Conservation (phyloP, 2,888 invertebrate species). For the Tipula vernalis region DNA sequence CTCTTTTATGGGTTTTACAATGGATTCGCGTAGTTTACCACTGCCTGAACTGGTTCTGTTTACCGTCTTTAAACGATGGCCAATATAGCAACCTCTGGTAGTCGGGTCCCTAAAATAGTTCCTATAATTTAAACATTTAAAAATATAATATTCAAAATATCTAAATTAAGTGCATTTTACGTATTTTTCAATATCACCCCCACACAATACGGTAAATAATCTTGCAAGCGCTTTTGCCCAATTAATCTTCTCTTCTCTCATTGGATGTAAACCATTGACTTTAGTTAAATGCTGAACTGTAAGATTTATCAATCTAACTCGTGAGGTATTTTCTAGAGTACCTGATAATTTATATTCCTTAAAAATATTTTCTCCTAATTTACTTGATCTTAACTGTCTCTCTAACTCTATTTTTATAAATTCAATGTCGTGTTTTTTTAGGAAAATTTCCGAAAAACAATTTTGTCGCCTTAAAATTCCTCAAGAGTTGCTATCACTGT, state of each 20-base stretch:
- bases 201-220: not conserved
- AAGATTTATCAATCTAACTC: not conserved
- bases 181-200: no score
- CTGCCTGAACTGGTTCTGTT: not conserved
- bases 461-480: not conserved
- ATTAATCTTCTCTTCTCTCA: not conserved
- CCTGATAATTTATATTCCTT: not conserved
- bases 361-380: not conserved
- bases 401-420: not conserved
- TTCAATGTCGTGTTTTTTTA: not conserved
- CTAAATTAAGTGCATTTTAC: not conserved
- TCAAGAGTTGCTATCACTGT: not conserved
- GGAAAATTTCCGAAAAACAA: not conserved
- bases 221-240: not conserved
- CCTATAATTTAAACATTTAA: not conserved
- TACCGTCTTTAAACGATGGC: not conserved
- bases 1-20: not conserved
- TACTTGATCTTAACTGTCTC: not conserved
- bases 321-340: no score
- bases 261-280: not conserved
- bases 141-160: not conserved
- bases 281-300: not conserved
- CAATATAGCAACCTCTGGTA: not conserved
- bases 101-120: not conserved
- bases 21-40: not conserved